Conservation (phyloP, 2,797 vertebrate species). For the Ceyx erithaca region DNA sequence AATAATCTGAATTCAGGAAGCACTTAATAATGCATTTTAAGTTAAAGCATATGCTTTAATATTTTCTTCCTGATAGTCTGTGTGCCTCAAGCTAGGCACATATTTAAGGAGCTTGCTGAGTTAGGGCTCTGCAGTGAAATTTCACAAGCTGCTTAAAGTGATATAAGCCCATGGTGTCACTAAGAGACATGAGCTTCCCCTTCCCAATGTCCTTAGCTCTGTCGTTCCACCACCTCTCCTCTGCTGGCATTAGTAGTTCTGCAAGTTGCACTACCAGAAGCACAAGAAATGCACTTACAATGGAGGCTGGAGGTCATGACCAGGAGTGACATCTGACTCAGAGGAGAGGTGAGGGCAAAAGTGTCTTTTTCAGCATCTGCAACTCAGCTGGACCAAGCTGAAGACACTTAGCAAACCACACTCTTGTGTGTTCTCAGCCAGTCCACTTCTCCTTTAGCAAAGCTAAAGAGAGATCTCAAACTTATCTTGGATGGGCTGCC, state of each 20-base stretch:
- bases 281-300: not conserved
- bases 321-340: too few relatives aligned
- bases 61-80: not conserved
- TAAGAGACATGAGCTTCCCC: not conserved
- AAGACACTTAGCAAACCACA: not conserved
- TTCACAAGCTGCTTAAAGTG: not conserved
- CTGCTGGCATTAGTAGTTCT: not conserved
- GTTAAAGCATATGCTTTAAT: slow-evolving; percentile 27
- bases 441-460: not conserved
- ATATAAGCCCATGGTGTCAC: not conserved
- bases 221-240: not conserved
- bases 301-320: not conserved
- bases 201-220: not conserved
- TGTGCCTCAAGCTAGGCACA: not conserved
- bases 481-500: not conserved
- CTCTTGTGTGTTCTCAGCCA: not conserved
- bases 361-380: not conserved
- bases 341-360: not conserved
- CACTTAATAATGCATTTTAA: slow-evolving; percentile 43
- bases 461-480: not conserved
- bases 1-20: slow-evolving; percentile 36
- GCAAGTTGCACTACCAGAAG: not conserved
- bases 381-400: not conserved
- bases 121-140: not conserved
- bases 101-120: slow-evolving; percentile 2